Percentiles rank a stretch among this genome's conserved stretches.
Evolutionary conservation across 2,797 vertebrate species (phyloP).

Genomic region (Mallotus villosus): DNA sequence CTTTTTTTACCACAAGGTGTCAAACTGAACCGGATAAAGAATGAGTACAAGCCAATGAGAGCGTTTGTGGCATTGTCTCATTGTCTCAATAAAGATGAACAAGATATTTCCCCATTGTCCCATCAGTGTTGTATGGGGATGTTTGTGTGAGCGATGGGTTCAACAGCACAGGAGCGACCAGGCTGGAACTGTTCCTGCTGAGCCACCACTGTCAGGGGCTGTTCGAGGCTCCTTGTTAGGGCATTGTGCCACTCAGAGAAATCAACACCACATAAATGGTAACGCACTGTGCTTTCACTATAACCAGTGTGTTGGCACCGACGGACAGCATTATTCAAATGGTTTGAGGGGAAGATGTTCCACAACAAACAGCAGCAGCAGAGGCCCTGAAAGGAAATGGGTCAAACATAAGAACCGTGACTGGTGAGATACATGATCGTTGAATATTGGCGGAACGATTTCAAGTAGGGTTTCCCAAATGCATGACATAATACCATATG

Average conservation of each 20-base stretch:
- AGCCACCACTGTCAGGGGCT: not conserved
- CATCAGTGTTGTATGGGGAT: slow-evolving; percentile 25
- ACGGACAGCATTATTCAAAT: slow-evolving; percentile 12
- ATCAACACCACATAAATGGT: slow-evolving; percentile 37
- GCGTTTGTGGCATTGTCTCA: slow-evolving; percentile 24
- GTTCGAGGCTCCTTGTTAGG: slow-evolving; percentile 33
- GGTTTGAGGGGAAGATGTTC: not conserved
- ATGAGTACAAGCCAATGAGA: not conserved
- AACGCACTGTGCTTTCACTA: slow-evolving; percentile 23
- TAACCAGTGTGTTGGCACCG: slow-evolving; percentile 9
- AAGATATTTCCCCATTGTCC: slow-evolving; percentile 5
- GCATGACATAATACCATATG: not conserved
- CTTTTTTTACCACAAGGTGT: not conserved
- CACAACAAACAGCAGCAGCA: not conserved
- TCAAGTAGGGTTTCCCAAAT: not conserved
- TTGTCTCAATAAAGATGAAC: slow-evolving; percentile 48
- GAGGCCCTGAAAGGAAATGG: not conserved
- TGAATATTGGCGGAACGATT: not conserved
- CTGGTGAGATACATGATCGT: not conserved
- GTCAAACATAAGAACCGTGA: not conserved
- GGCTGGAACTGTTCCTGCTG: no score
- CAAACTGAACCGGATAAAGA: not conserved
- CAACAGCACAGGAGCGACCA: no score
- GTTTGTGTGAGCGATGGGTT: slow-evolving; percentile 21
- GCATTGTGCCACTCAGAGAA: slow-evolving; percentile 30